Percentiles rank a stretch among this genome's conserved stretches.
Evolutionary conservation across 2,797 vertebrate genomes (phyloP).

Genomic region (Leontopithecus rosalia): DNA sequence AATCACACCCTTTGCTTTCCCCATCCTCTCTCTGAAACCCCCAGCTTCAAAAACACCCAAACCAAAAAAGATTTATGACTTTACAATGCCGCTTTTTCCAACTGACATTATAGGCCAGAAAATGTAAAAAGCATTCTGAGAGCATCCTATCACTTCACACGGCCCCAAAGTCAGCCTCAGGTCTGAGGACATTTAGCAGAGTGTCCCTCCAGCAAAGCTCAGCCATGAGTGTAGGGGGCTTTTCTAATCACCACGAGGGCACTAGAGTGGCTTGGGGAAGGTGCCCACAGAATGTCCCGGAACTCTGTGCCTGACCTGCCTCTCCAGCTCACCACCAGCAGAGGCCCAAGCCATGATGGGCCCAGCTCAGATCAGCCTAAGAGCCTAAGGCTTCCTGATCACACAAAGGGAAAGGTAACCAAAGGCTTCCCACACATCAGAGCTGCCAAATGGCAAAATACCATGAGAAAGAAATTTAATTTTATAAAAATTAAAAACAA

Average conservation of each 20-base stretch:
- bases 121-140: neutral
- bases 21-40: neutral
- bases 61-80: neutral
- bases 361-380: slow-evolving; percentile 71
- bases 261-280: neutral
- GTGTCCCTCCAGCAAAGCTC: neutral
- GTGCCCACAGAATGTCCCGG: slow-evolving; percentile 1
- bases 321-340: slow-evolving; percentile 53
- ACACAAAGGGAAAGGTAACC: neutral
- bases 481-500: neutral
- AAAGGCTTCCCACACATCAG: neutral
- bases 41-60: neutral
- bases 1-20: neutral
- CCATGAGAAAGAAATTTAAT: neutral
- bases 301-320: slow-evolving; percentile 58
- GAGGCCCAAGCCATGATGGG: slow-evolving; percentile 51
- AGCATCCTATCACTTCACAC: neutral
- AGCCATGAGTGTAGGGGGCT: neutral
- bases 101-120: neutral
- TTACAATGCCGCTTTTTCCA: neutral
- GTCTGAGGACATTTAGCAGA: neutral
- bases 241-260: neutral
- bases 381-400: slow-evolving; percentile 22
- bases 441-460: neutral
- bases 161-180: neutral